Percentiles rank a stretch among this genome's conserved stretches.
Conservation (phyloP, 2,888 invertebrate genomes). For the Amphipoea lucens region DNA sequence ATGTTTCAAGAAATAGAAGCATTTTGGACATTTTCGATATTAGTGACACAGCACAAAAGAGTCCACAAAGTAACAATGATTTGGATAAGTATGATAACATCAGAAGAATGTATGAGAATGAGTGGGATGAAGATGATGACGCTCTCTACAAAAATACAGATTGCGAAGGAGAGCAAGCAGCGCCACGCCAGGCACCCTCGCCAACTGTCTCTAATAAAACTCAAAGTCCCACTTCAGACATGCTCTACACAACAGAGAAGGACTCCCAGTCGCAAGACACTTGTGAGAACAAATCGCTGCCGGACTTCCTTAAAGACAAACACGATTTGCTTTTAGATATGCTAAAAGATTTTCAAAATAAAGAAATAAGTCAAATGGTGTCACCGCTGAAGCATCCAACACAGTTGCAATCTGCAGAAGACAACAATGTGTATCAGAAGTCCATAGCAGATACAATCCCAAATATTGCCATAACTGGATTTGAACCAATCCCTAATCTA, state of each 20-base stretch:
- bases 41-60: constrained; percentile 68
- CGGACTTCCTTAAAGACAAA: constrained; percentile 76
- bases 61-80: constrained; percentile 74
- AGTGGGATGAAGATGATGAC: constrained; percentile 88
- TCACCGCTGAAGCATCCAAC: constrained; percentile 59
- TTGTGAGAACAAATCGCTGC: constrained; percentile 51
- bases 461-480: constrained; percentile 16
- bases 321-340: constrained; percentile 78
- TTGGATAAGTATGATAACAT: constrained; percentile 75
- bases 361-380: constrained; percentile 65
- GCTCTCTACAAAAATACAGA: constrained; percentile 83
- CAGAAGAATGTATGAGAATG: constrained; percentile 78
- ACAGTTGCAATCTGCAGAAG: constrained; percentile 51
- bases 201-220: constrained; percentile 60
- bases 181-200: constrained; percentile 23
- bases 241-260: constrained; percentile 71
- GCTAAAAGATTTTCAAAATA: constrained; percentile 77
- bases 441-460: constrained; percentile 13
- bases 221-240: constrained; percentile 75
- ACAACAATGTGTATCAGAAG: constrained; percentile 41
- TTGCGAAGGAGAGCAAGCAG: constrained; percentile 56
- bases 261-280: constrained; percentile 60
- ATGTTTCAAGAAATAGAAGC: constrained; percentile 80
- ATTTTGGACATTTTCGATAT: constrained; percentile 86
- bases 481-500: constrained; percentile 37